Base-by-base conservation (phyloP, 64 coral and sea anemone species). In the Stichodactyla mertensii region DNA sequence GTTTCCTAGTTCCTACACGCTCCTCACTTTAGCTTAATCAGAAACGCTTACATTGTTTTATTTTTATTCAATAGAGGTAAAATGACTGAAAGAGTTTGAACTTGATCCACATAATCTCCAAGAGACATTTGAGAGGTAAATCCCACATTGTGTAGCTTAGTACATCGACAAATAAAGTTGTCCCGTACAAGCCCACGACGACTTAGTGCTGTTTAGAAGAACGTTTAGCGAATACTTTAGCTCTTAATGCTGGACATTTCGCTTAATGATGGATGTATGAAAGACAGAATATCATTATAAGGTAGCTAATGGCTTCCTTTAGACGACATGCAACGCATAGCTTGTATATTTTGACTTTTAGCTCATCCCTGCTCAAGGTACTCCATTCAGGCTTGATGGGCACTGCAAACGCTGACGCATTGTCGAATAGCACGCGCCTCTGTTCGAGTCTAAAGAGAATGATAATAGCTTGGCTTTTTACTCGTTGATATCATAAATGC, bases 51-150 rank as follows among this genome's bases (percentile, higher is more conserved):
- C 69, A 74, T 23, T 74, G 24, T 74, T 74, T 74, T 74, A 31
- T 74, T 74, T 66, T 74, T 74, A 31, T 23, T 27, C 69, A 74
- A 74, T 74, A 74, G 69, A 74, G 69, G 69, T 74, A 74, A 28
- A 74, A 74, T 74, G 22, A 74, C 69, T 11, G 69, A 74, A 28
- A 31, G 69, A 74, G 69, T 1, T 74, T 74, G 7, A 74, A 27
- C 69, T 74, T 74, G 69, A 74, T 74, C 69, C 69, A 74, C 24
- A 74, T 74, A 74, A 74, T 74, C 69, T 74, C 26, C 24, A 74
- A 31, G 24, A 74, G 69, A 74, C 69, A 74, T 74, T 74, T 74
- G 69, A 74, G n/a, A 74, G 69, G 22, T 74, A 74, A 74, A 27
- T 74, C 69, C 69, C 23, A 31, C 69, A 74, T 74, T 74, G 69